Percentiles rank a stretch among this genome's conserved stretches.
Conservation (phyloP, 1,140 invertebrate species). For the Aphaenogaster floridana region DNA sequence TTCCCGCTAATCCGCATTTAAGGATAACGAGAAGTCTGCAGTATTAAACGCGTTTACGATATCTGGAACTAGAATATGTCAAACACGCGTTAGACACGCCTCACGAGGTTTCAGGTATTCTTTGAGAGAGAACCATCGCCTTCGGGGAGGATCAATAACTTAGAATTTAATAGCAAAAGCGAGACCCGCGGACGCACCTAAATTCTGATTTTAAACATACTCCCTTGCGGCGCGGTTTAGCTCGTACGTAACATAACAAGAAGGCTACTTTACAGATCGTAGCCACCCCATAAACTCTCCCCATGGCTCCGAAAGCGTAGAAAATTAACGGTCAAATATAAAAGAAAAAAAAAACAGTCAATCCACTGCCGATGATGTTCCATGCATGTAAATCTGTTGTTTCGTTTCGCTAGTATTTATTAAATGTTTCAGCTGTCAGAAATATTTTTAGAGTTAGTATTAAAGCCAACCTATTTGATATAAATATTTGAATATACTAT, state of each 20-base stretch:
- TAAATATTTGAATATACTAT: background rate
- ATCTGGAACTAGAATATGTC: conserved; percentile 17
- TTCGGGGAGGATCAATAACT: conserved; percentile 61
- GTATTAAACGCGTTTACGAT: conserved; percentile 33
- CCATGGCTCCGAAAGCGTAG: background rate
- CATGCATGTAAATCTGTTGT: conserved; percentile 18
- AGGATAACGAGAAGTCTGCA: conserved; percentile 22
- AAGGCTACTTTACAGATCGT: conserved; percentile 56
- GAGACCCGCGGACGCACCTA: conserved; percentile 5
- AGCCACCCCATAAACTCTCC: conserved; percentile 66
- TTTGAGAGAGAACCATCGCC: conserved; percentile 39
- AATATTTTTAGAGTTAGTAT: background rate
- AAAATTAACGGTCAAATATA: conserved; percentile 42
- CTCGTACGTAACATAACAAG: conserved; percentile 25
- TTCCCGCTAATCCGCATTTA: conserved; percentile 45
- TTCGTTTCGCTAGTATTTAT: background rate
- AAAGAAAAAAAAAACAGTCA: conserved; percentile 55
- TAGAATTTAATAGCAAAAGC: conserved; percentile 62
- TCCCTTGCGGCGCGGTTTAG: conserved; percentile 32
- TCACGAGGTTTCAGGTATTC: conserved; percentile 67
- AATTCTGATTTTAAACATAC: conserved; percentile 44
- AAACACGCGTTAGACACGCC: conserved; percentile 66
- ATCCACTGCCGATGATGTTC: background rate
- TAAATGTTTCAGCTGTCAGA: background rate
- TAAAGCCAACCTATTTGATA: background rate